Base-by-base conservation (phyloP, 2,888 invertebrate species). In the Apomyelois bistriatella region DNA sequence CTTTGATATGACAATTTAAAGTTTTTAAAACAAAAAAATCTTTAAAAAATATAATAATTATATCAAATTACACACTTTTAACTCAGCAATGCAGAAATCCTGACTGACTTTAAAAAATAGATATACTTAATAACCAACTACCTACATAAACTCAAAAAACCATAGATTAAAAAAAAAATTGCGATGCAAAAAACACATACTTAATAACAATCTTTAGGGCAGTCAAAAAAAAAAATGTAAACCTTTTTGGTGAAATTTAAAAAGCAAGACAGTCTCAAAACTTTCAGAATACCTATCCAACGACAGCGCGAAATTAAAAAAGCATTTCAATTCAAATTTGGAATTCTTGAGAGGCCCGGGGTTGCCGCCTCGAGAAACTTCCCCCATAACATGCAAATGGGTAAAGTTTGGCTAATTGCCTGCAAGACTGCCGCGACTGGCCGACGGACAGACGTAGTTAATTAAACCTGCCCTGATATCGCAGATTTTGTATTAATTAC, bases 321-420 rank as follows among this genome's bases (percentile, higher is more conserved):
- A 46, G 46, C 70, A 78, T 78, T 77, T 75, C 66, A 75, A 76
- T 79, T 79, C 61, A 58, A 69, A 72, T 66, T 76, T 65, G 53
- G 63, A 74, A 76, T 74, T 70, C 66, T 73, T 70, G 64, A 59
- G 57, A 60, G 62, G 65, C 62, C n/a, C 65, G 56, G 67, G 63
- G 64, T 64, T 62, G 68, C 64, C 67, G 64, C 62, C 65, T 59
- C 58, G 62, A 57, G 54, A 56, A 87, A 87, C 76, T 89, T 87
- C 76, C 61, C 69, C 79, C 79, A 86, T 88, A 85, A 86, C 84
- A 88, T 89, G 86, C 82, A 86, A 88, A 89, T 87, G 76, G 76
- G 72, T 58, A 76, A 85, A 85, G 78, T 87, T 86, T 60, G 67
- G 61, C 79, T 85, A 85, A 79, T 77, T 76, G 72, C 70, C 59